Conservation (phyloP, 2,888 invertebrate genomes). For the Thymelicus lineola region DNA sequence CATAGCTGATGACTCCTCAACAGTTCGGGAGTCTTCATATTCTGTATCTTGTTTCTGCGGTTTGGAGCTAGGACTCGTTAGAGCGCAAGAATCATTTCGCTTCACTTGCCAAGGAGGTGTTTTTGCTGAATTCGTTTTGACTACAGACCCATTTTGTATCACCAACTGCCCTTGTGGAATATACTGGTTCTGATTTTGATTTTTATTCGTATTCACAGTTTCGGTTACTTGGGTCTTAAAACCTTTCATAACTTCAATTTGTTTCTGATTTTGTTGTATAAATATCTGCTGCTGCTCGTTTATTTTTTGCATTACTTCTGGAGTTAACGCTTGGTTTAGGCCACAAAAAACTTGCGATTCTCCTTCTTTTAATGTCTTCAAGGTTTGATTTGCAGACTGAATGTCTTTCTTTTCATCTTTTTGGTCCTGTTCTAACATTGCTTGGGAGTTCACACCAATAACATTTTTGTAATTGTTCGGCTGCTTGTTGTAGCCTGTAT, state of each 20-base stretch:
- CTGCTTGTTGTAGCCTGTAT: conserved; percentile 72
- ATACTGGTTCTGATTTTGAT: conserved; percentile 64
- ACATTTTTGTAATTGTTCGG: conserved; percentile 59
- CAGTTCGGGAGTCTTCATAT: conserved; percentile 68
- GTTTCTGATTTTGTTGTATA: conserved; percentile 83
- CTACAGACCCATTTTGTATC: conserved; percentile 78
- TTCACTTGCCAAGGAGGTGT: conserved; percentile 87
- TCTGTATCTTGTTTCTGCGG: conserved; percentile 69
- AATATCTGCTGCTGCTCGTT: conserved; percentile 85
- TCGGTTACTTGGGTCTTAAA: conserved; percentile 71
- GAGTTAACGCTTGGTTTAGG: conserved; percentile 76
- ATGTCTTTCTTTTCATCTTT: conserved; percentile 70
- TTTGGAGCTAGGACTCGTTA: conserved; percentile 69
- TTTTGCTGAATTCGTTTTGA: conserved; percentile 81
- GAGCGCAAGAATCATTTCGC: conserved; percentile 62
- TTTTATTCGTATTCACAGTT: conserved; percentile 63
- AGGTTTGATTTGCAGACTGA: conserved; percentile 46
- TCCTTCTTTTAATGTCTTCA: conserved; percentile 66
- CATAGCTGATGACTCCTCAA: conserved; percentile 67
- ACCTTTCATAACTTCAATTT: conserved; percentile 83
- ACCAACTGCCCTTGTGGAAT: conserved; percentile 73
- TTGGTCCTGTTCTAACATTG: conserved; percentile 55
- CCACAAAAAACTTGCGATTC: conserved; percentile 79
- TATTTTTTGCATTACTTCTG: conserved; percentile 83
- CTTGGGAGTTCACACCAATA: conserved; percentile 52